These are phyloP conservation scores for Synanthedon myopaeformis DNA, from an alignment of 2,888 invertebrate genomes.

Conservation along the genomic window DNA sequence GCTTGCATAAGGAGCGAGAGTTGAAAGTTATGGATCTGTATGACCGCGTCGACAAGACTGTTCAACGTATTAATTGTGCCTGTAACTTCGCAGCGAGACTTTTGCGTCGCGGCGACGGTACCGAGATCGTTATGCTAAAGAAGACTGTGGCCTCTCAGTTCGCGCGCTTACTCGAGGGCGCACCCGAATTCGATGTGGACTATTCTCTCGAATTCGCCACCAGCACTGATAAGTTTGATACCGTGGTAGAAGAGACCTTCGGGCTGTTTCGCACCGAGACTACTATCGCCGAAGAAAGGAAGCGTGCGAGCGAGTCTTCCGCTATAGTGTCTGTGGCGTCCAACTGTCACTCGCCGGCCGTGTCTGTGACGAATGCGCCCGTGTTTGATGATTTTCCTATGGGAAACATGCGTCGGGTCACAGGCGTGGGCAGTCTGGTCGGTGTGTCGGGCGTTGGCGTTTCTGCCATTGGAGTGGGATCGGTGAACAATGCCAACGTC, in stretches of 20 bases:
- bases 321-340: constrained; percentile 53
- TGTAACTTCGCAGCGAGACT: constrained; percentile 86
- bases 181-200: constrained; percentile 84
- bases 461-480: constrained; percentile 32
- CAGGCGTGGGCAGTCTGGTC: constrained; percentile 38
- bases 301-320: constrained; percentile 56
- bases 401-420: constrained; percentile 62
- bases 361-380: constrained; percentile 74
- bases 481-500: constrained; percentile 37
- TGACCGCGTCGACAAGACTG: constrained; percentile 85
- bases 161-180: constrained; percentile 80
- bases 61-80: constrained; percentile 87
- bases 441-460: constrained; percentile 23
- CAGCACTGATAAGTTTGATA: constrained; percentile 82
- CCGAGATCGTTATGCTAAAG: constrained; percentile 86
- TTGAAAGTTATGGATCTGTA: constrained; percentile 90
- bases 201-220: constrained; percentile 86
- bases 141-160: constrained; percentile 83
- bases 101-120: constrained; percentile 85
- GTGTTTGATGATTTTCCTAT: constrained; percentile 81
- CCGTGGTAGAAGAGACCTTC: constrained; percentile 77
- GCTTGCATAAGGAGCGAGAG: constrained; percentile 85
- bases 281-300: constrained; percentile 68
- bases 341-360: constrained; percentile 55
- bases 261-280: constrained; percentile 80